Percentiles rank a stretch among this genome's conserved stretches.
Conservation (phyloP, 2,888 invertebrate genomes). For the Leptinotarsa haldemani region DNA sequence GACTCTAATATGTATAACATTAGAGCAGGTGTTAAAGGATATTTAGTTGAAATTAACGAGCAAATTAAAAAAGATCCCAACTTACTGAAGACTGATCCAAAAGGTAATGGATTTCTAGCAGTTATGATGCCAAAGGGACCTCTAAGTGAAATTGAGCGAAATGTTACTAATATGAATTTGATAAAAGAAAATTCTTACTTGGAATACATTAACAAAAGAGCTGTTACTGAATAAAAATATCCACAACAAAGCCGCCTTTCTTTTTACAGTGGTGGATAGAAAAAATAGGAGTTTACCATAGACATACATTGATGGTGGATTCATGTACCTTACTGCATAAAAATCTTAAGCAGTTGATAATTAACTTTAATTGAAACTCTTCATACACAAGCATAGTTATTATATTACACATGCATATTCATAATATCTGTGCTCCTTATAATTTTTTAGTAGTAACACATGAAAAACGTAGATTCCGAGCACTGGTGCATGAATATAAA, state of each 20-base stretch:
- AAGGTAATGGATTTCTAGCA: slow-evolving; percentile 49
- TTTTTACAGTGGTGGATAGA: too few relatives aligned
- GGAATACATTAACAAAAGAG: slow-evolving; percentile 32
- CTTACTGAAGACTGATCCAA: slow-evolving; percentile 47
- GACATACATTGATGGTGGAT: too few relatives aligned
- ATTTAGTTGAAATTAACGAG: slow-evolving; percentile 51
- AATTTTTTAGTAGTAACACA: neutral
- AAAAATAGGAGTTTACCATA: too few relatives aligned
- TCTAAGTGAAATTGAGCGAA: slow-evolving; percentile 33
- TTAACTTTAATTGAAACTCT: neutral
- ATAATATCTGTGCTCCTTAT: neutral
- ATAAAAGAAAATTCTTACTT: slow-evolving; percentile 48
- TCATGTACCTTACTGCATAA: neutral
- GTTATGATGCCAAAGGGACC: slow-evolving; percentile 46
- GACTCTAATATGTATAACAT: slow-evolving; percentile 47
- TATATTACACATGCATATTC: too few relatives aligned
- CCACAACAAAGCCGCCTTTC: neutral
- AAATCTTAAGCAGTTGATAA: neutral
- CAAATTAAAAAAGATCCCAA: slow-evolving; percentile 47
- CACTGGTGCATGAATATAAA: too few relatives aligned
- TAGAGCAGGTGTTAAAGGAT: slow-evolving; percentile 46
- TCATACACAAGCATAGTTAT: too few relatives aligned
- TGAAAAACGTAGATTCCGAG: too few relatives aligned
- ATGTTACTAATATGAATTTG: slow-evolving; percentile 39
- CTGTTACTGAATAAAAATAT: neutral